Conservation (phyloP, 2,888 invertebrate species). For the Phrixothrix hirtus region DNA sequence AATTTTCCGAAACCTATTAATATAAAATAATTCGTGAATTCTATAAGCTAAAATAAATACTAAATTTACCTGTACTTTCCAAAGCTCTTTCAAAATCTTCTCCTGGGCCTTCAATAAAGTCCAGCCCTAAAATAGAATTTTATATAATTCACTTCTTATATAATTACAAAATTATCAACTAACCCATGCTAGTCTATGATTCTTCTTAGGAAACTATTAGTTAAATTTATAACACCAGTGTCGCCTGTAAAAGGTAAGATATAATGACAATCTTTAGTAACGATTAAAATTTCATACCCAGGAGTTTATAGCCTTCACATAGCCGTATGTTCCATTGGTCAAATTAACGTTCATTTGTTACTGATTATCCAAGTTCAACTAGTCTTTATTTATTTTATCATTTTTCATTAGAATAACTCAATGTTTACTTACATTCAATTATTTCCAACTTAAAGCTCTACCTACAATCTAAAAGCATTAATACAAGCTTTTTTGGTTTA, state of each 20-base stretch:
- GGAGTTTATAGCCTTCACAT: slow-evolving; percentile 45
- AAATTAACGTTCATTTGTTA: slow-evolving; percentile 44
- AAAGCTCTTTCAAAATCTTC: slow-evolving; percentile 75
- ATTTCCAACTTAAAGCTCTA: too few species aligned
- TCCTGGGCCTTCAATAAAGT: slow-evolving; percentile 72
- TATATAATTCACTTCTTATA: background rate
- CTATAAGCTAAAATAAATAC: slow-evolving; percentile 2
- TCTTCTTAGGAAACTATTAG: background rate
- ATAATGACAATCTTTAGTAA: slow-evolving; percentile 42
- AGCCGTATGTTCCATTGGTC: slow-evolving; percentile 45
- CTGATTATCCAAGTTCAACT: slow-evolving; percentile 49
- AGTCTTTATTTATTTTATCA: slow-evolving; percentile 34
- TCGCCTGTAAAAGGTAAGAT: slow-evolving; percentile 24
- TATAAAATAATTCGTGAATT: slow-evolving; percentile 3
- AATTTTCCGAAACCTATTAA: slow-evolving; percentile 78
- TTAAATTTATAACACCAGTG: slow-evolving; percentile 18
- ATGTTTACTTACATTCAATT: too few species aligned
- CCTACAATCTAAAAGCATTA: too few species aligned
- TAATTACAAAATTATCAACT: slow-evolving; percentile 17
- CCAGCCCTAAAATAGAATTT: slow-evolving; percentile 63
- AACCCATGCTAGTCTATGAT: slow-evolving; percentile 32
- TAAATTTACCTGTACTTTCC: slow-evolving; percentile 66
- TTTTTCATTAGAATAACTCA: too few species aligned
- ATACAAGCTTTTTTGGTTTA: too few species aligned
- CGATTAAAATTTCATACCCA: slow-evolving; percentile 46